Percentiles rank a stretch among this genome's conserved stretches.
Conservation (phyloP, 2,797 vertebrate genomes). For the Platyrinchus mystaceus region DNA sequence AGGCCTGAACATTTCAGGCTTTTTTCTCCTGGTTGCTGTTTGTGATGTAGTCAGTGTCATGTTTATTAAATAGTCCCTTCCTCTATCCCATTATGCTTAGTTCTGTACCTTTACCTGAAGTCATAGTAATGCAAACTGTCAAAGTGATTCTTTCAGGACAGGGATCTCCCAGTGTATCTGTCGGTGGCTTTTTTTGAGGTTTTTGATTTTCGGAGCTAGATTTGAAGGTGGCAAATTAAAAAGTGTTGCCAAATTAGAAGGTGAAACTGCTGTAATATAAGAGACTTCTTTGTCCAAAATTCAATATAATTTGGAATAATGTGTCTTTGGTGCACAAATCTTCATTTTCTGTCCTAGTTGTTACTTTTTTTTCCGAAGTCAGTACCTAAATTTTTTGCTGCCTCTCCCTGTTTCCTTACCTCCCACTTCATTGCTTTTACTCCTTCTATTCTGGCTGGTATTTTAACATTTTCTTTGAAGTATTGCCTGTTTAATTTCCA, state of each 20-base stretch:
- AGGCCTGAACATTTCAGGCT: not conserved
- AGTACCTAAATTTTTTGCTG: not conserved
- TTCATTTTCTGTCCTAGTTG: not conserved
- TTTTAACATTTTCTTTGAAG: not conserved
- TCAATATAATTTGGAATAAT: not conserved
- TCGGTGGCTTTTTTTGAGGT: not conserved
- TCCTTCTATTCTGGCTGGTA: not conserved
- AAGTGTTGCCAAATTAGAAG: not conserved
- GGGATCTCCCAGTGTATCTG: fast-evolving
- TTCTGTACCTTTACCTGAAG: not conserved
- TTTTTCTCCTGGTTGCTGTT: not conserved
- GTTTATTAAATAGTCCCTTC: not conserved
- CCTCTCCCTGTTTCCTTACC: not conserved
- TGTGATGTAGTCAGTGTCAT: not conserved
- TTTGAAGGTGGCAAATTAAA: not conserved
- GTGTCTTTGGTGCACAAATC: not conserved
- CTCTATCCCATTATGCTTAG: not conserved
- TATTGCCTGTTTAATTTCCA: not conserved
- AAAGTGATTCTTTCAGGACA: not conserved
- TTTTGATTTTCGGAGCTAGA: not conserved
- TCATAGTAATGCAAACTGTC: not conserved
- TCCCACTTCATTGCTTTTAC: fast-evolving
- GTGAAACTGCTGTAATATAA: not conserved
- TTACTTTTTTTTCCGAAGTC: not conserved
- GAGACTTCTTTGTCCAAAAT: not conserved